Evolutionary conservation across 2,888 invertebrate species (phyloP).

Genomic region (Rambutsinella grinnellia): DNA sequence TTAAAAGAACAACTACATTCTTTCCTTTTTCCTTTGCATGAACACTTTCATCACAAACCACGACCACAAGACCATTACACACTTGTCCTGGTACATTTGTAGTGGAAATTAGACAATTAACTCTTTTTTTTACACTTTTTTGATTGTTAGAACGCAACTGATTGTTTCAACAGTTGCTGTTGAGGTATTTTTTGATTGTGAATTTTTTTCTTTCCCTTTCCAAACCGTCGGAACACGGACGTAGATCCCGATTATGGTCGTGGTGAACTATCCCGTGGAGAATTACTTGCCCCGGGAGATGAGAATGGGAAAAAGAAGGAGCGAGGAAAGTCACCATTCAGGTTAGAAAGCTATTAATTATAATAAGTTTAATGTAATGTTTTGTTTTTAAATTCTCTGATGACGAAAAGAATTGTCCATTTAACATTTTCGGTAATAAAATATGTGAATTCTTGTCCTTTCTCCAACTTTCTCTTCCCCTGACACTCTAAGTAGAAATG

Average conservation of each 20-base stretch:
- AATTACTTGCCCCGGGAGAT: conserved; percentile 66
- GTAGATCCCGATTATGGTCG: conserved; percentile 52
- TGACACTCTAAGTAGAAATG: conserved; percentile 32
- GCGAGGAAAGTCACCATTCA: conserved; percentile 92
- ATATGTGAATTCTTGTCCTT: background rate
- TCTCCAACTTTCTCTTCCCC: conserved; percentile 10
- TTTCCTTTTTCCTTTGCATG: too few relatives aligned
- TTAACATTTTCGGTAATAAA: conserved; percentile 10
- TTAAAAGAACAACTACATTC: too few relatives aligned
- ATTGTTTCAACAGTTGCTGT: too few relatives aligned
- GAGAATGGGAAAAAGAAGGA: conserved; percentile 80
- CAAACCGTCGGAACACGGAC: conserved; percentile 17
- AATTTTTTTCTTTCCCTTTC: conserved; percentile 17
- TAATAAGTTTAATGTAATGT: background rate
- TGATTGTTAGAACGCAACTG: too few relatives aligned
- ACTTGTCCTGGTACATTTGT: too few relatives aligned
- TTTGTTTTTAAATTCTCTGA: too few relatives aligned
- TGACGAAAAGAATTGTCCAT: too few relatives aligned
- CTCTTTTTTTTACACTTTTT: conserved; percentile 1
- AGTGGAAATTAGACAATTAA: background rate
- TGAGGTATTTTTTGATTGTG: too few relatives aligned
- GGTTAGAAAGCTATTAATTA: conserved; percentile 73
- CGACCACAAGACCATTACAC: too few relatives aligned
- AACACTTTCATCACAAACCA: too few relatives aligned
- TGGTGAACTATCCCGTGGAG: conserved; percentile 47